Conservation (phyloP, 2,113 vertebrate species). For the Physeter macrocephalus region DNA sequence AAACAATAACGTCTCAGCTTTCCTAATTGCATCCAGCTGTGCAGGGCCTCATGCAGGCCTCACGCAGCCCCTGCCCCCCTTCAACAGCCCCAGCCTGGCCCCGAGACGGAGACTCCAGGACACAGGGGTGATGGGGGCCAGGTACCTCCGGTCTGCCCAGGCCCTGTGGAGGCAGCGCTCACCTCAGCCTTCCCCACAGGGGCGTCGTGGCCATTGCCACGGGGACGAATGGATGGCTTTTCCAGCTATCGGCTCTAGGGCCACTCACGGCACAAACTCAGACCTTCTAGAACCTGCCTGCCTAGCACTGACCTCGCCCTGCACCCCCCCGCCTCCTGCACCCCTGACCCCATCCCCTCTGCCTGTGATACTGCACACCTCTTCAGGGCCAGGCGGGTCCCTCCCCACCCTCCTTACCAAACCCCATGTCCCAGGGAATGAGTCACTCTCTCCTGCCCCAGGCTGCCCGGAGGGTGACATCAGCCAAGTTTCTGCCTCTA, state of each 20-base stretch:
- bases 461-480: neutral
- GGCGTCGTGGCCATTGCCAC: accelerated
- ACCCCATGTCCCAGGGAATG: accelerated
- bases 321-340: neutral
- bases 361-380: accelerated
- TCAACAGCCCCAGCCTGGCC: neutral
- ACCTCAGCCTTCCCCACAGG: accelerated
- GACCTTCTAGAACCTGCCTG: neutral
- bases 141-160: no score
- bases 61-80: accelerated
- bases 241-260: neutral
- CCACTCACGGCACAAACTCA: neutral
- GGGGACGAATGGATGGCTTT: neutral
- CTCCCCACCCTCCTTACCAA: neutral
- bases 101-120: neutral
- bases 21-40: neutral
- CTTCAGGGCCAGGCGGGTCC: neutral
- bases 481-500: neutral
- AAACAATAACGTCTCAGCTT: neutral
- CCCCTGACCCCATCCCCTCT: neutral
- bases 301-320: neutral
- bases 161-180: neutral
- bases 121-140: neutral
- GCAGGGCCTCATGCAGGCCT: neutral
- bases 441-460: neutral